Percentiles rank a stretch among this genome's conserved stretches.
Evolutionary conservation across 1,140 invertebrate species (phyloP).

Genomic region (Apis cerana): DNA sequence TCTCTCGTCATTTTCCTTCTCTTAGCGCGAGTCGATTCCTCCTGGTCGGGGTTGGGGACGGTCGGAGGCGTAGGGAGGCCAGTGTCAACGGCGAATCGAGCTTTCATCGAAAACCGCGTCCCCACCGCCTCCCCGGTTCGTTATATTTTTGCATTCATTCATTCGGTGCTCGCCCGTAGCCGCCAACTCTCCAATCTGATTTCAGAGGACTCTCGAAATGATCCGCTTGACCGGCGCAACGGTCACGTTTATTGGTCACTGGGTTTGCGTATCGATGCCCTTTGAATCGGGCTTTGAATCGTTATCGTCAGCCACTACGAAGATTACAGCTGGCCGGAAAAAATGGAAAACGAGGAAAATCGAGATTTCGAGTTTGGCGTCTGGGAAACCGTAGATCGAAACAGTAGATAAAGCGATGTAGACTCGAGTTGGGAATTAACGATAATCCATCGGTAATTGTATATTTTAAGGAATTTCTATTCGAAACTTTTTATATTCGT

Average conservation of each 20-base stretch:
- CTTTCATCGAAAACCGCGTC: slow-evolving; percentile 16
- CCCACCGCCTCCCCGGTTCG: slow-evolving; percentile 8
- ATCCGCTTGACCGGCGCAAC: slow-evolving; percentile 21
- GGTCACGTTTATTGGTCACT: slow-evolving; percentile 42
- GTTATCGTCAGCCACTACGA: background rate
- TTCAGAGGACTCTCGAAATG: slow-evolving; percentile 33
- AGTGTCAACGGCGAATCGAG: slow-evolving; percentile 1
- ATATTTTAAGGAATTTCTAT: background rate
- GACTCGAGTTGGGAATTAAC: background rate
- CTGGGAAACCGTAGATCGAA: background rate
- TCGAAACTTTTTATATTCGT: background rate
- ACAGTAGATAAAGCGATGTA: background rate
- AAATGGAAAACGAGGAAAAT: background rate
- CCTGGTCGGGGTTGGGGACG: background rate
- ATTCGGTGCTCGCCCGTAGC: background rate
- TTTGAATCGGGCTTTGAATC: slow-evolving; percentile 5
- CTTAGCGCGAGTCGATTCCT: background rate
- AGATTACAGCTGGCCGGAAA: slow-evolving; percentile 5
- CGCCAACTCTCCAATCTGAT: no score
- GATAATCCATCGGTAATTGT: background rate
- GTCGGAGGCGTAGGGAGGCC: background rate
- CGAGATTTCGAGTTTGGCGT: background rate
- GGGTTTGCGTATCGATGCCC: slow-evolving; percentile 32
- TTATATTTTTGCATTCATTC: slow-evolving; percentile 37
- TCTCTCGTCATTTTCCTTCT: slow-evolving; percentile 54